Evolutionary conservation across 2,888 invertebrate species (phyloP), one percentile per base, ranked within the genome.

Genomic region (Acleris holmiana): DNA sequence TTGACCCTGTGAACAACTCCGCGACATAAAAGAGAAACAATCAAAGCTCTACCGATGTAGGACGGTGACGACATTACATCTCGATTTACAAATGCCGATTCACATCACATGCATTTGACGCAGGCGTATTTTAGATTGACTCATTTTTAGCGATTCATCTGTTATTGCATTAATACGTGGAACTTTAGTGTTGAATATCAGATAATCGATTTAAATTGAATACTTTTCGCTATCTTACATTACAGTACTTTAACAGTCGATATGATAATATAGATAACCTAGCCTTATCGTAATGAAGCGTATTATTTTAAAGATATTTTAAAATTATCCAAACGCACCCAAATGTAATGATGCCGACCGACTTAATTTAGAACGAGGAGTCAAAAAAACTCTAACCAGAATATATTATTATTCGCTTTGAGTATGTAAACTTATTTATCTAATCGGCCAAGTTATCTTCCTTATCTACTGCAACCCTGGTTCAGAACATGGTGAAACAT

Each of bases 1-100:
- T 61, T 67, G 67, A 77, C 75, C 74, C 74, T 75, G 74, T 74
- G 71, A 77, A 75, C 71, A 68, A 67, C 66, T 58, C 65, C 56
- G 65, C 67, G 66, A 63, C 68, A 63, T 54, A 61, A 58, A 63
- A 68, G 68, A 50, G 59, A 68, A 61, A 73, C 73, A 67, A 66
- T 61, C 62, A 50, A 68, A 68, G 68, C 56, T 68, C 67, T 56
- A 67, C 66, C 68, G 62, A 70, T 68, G 60, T 64, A 44, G 64
- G 63, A 47, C 61, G 51, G 61, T 61, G 59, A 59, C 62, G 69
- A 64, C 51, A 68, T 66, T 55, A 51, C 49, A 35, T 51, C 54
- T 48, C 23, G 53, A 64, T 55, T 55, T 44, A 55, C 48, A 55
- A 55, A 21, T 55, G 44, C 41, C 49, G 35, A 61, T 64, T 53